A percentile compares a stretch with the other conserved stretches of the same genome.
These are phyloP conservation scores for Notodonta dromedarius DNA, from an alignment of 2,888 invertebrate genomes.

Conservation along the genomic window DNA sequence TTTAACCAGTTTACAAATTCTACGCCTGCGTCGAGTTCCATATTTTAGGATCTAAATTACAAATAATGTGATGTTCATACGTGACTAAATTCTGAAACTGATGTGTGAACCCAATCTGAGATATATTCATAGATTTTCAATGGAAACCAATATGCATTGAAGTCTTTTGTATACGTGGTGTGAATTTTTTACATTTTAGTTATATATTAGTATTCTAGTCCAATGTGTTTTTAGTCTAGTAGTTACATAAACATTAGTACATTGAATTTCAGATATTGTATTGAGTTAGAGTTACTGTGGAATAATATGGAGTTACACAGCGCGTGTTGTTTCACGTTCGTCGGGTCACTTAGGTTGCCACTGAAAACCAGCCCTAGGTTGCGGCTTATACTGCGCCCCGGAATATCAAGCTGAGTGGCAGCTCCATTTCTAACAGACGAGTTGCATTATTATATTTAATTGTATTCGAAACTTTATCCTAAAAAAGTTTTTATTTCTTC, in stretches of 20 bases:
- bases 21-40: conserved; percentile 12
- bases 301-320: neutral
- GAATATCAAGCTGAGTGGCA: too few species aligned
- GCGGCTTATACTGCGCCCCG: too few species aligned
- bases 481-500: too few species aligned
- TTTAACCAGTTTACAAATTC: conserved; percentile 18
- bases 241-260: neutral
- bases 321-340: too few species aligned
- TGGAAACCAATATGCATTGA: conserved; percentile 33
- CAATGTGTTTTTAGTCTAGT: neutral
- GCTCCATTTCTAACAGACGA: too few species aligned
- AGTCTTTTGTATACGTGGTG: conserved; percentile 27
- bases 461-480: too few species aligned
- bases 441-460: too few species aligned
- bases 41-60: conserved; percentile 22
- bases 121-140: conserved; percentile 29
- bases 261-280: neutral
- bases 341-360: too few species aligned
- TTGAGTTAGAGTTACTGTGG: neutral
- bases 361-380: too few species aligned
- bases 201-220: conserved; percentile 4
- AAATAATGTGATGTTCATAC: conserved; percentile 22
- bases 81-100: conserved; percentile 23
- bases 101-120: conserved; percentile 24
- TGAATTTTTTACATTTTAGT: conserved; percentile 20